Percentiles rank a stretch among this genome's conserved stretches.
Evolutionary conservation across 2,888 invertebrate genomes (phyloP).

Genomic region (Marasmarcha lunaedactyla): DNA sequence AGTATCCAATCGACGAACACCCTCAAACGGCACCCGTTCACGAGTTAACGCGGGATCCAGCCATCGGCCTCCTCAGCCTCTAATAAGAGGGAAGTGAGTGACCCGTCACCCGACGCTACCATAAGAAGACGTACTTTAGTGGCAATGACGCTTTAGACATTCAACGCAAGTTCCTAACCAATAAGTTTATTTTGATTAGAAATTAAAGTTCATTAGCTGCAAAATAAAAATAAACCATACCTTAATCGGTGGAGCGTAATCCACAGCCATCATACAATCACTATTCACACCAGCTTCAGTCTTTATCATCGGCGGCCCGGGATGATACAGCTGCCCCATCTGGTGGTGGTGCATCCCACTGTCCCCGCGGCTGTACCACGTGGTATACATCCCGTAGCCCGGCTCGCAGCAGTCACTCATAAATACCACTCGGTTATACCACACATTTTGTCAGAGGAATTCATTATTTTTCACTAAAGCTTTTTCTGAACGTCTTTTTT

Average conservation of each 20-base stretch:
- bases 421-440: conserved; percentile 22
- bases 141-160: too few relatives aligned
- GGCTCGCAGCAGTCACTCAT: conserved; percentile 59
- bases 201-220: too few relatives aligned
- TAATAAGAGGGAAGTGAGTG: too few relatives aligned
- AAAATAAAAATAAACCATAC: conserved; percentile 29
- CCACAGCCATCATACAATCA: conserved; percentile 76
- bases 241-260: conserved; percentile 75
- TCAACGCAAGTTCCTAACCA: too few relatives aligned
- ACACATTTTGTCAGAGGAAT: conserved; percentile 26
- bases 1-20: too few relatives aligned
- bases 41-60: too few relatives aligned
- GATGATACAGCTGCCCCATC: conserved; percentile 67
- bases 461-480: not conserved
- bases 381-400: conserved; percentile 62
- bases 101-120: too few relatives aligned
- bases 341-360: conserved; percentile 65
- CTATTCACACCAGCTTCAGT: conserved; percentile 72
- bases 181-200: too few relatives aligned
- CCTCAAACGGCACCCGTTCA: too few relatives aligned
- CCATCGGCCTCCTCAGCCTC: too few relatives aligned
- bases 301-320: conserved; percentile 71
- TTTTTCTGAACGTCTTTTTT: not conserved
- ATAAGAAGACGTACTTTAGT: too few relatives aligned
- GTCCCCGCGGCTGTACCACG: conserved; percentile 66